Percentiles rank a stretch among this genome's conserved stretches.
Conservation (phyloP, 1,140 invertebrate species). For the Lucilia cuprina region DNA sequence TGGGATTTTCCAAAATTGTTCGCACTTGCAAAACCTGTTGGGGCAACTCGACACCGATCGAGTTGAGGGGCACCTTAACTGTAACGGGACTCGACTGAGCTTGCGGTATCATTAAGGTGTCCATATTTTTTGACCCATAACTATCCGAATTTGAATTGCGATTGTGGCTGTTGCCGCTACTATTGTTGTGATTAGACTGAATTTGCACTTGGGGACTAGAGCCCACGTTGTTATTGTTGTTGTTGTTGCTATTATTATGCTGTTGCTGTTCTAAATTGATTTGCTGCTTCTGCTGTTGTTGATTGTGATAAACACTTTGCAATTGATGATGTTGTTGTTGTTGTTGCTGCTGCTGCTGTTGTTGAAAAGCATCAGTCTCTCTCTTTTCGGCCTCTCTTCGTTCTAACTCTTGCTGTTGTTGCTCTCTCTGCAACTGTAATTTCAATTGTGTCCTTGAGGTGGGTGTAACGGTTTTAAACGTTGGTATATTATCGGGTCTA, state of each 20-base stretch:
- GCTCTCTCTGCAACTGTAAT: slow-evolving; percentile 84
- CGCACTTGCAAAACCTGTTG: slow-evolving; percentile 82
- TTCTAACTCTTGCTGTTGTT: slow-evolving; percentile 77
- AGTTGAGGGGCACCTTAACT: slow-evolving; percentile 67
- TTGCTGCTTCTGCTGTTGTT: slow-evolving; percentile 15
- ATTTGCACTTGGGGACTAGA: background rate
- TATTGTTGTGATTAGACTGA: background rate
- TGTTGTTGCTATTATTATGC: slow-evolving; percentile 14
- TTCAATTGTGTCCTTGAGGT: slow-evolving; percentile 85
- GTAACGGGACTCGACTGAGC: slow-evolving; percentile 63
- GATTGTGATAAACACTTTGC: background rate
- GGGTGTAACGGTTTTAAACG: slow-evolving; percentile 80
- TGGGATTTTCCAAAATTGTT: slow-evolving; percentile 88
- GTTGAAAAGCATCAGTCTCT: slow-evolving; percentile 41
- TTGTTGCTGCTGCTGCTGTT: slow-evolving; percentile 59
- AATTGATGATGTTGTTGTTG: slow-evolving; percentile 33
- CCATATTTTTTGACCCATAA: background rate
- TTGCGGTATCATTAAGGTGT: background rate
- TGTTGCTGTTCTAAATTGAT: slow-evolving; percentile 46
- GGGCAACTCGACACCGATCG: slow-evolving; percentile 75
- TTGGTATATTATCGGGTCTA: slow-evolving; percentile 64
- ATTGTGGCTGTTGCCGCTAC: background rate
- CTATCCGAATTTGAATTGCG: background rate
- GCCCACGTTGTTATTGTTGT: slow-evolving; percentile 6
- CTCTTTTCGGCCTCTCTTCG: slow-evolving; percentile 65